Conservation (phyloP, 2,113 vertebrate species). For the Cinclus cinclus region DNA sequence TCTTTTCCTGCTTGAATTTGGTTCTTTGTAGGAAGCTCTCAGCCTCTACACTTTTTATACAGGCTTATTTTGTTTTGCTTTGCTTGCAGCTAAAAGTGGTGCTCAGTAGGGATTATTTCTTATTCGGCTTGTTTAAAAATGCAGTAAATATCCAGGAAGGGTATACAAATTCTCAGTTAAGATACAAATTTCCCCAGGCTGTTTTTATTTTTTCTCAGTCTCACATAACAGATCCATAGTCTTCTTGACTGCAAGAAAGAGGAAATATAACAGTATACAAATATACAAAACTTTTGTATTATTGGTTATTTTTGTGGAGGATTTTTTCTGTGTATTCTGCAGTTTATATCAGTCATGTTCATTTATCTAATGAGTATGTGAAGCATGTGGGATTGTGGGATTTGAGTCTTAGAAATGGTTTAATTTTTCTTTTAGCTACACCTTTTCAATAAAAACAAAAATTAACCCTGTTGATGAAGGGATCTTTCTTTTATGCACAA, state of each 20-base stretch:
- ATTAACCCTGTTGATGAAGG: not conserved
- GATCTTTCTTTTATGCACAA: not conserved
- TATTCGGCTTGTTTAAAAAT: conserved; percentile 8
- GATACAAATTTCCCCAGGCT: not conserved
- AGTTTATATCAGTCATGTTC: not conserved
- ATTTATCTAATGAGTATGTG: not conserved
- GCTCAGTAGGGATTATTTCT: not conserved
- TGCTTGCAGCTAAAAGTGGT: not conserved
- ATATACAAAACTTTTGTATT: not conserved
- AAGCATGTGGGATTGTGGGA: not conserved
- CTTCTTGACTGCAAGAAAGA: not conserved
- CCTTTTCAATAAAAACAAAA: not conserved
- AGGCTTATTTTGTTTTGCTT: not conserved
- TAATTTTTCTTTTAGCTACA: not conserved
- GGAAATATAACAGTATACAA: not conserved
- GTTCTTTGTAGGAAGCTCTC: not conserved
- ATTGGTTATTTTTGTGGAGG: not conserved
- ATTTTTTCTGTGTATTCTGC: not conserved
- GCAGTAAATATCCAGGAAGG: not conserved
- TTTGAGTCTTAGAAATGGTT: not conserved
- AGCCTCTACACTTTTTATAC: not conserved
- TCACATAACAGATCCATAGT: not conserved
- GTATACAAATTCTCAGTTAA: not conserved
- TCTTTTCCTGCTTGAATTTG: not conserved
- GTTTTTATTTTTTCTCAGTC: not conserved